phyloP scores from a whole-genome alignment of 2,797 vertebrate genomes.

The Cetoscarus ocellatus region DNA sequence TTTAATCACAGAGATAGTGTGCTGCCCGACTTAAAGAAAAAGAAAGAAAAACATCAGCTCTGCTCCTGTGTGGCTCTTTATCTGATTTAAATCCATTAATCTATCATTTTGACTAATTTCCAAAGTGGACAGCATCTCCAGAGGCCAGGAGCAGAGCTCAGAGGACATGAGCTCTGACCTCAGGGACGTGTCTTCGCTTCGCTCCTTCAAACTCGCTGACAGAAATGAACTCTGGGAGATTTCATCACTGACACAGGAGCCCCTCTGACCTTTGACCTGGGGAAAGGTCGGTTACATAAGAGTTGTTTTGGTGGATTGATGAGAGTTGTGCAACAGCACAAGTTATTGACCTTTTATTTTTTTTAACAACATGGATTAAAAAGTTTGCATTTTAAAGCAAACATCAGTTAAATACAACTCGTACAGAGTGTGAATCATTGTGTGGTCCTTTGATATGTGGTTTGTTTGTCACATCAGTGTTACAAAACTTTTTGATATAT shows the following conservation, averaged over 20 bases:
- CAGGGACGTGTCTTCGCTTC: conserved; percentile 11
- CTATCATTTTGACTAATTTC: conserved; percentile 27
- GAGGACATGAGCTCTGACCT: conserved; percentile 37
- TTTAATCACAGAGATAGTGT: too few relatives aligned
- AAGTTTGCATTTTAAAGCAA: too few relatives aligned
- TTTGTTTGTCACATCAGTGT: too few relatives aligned
- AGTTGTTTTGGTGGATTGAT: conserved; percentile 31
- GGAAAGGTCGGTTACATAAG: conserved; percentile 62
- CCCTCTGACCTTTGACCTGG: conserved; percentile 61
- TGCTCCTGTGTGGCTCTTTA: conserved; percentile 15
- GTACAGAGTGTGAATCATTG: too few relatives aligned
- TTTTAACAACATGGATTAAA: too few relatives aligned
- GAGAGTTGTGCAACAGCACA: conserved; percentile 27
- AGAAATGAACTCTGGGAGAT: conserved; percentile 40
- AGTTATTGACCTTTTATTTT: background rate
- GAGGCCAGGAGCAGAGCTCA: conserved; percentile 8
- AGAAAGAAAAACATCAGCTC: background rate
- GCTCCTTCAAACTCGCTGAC: conserved; percentile 33
- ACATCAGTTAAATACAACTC: too few relatives aligned
- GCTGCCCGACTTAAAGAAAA: too few relatives aligned
- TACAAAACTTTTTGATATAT: too few relatives aligned
- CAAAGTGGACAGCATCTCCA: conserved; percentile 9
- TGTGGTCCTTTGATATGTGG: too few relatives aligned
- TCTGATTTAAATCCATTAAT: conserved; percentile 33
- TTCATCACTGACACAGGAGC: conserved; percentile 33